Base-by-base conservation (phyloP, 1,140 invertebrate genomes). In the Drosophila varians region DNA sequence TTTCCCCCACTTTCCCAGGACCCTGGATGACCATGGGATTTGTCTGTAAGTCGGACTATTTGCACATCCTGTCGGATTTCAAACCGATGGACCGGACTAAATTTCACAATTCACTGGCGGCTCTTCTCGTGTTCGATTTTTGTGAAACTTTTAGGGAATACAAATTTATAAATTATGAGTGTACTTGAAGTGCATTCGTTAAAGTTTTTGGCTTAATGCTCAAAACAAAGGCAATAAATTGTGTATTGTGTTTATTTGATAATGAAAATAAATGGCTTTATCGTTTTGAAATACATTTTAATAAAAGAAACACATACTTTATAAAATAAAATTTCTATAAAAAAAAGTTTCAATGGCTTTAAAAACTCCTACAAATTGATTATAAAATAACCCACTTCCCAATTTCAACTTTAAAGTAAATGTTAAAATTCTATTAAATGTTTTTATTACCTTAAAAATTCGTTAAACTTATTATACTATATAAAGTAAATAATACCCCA, bases 21-120 rank as follows among this genome's bases (percentile, higher is more conserved):
- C 55, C 7, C 55, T 19, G 21, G 28, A 64, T 61, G 60, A 64
- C 60, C 60, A 64, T 28, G 28, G 60, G 40, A 64, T 61, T 64
- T 47, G 60, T 36, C 28, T 26, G 42, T 47, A 64, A 64, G 60
- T 64, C 55, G 28, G 21, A 18, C 55, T 38, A 40, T 64, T 64
- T 64, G 42, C 60, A 46, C 60, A 61, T 64, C 43, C 40, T 64
- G 25, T 11, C 18, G 28, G 31, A 26, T 45, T 42, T 56, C 7
- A 19, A 38, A 21, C 23, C 42, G 31, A n/a, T 60, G 40, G 21
- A 25, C 6, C 18, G 0, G 26, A 40, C 11, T 19, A 26, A 46
- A 14, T 9, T 47, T 9, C 21, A 8, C 8, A 64, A 34, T 38
- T 46, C n/a, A 34, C 12, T n/a, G 3, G 12, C 26, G 2, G 11